phyloP scores from a whole-genome alignment of 2,888 invertebrate genomes.

The Leucophenga maculata region DNA sequence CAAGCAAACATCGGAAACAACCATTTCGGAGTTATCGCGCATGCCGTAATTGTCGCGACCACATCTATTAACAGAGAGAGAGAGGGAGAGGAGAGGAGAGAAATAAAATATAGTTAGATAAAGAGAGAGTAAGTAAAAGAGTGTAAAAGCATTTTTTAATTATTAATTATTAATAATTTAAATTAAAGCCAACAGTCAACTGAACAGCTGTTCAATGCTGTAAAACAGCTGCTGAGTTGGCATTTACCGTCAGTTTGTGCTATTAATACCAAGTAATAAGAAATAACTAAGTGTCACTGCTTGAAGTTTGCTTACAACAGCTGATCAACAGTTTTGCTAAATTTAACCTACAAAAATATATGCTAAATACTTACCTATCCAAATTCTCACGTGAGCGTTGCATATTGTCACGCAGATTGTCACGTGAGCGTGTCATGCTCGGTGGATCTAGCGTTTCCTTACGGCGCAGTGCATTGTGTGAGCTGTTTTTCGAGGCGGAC shows the following conservation, averaged over 20 bases:
- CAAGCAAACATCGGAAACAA: constrained; percentile 78
- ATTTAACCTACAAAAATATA: background rate
- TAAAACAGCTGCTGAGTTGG: no score
- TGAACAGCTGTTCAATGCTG: no score
- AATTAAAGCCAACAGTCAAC: no score
- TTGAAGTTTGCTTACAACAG: no score
- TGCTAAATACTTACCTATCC: constrained; percentile 62
- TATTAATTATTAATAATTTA: no score
- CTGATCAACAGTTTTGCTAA: no score
- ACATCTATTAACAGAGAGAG: constrained; percentile 48
- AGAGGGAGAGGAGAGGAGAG: background rate
- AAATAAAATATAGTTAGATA: background rate
- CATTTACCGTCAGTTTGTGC: no score
- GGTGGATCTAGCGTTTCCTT: constrained; percentile 83
- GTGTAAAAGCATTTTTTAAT: no score
- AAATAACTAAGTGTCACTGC: no score
- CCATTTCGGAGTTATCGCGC: constrained; percentile 84
- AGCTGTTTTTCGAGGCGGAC: constrained; percentile 77
- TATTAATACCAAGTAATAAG: no score
- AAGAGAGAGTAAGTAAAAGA: background rate
- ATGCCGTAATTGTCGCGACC: constrained; percentile 73
- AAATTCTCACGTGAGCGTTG: constrained; percentile 72
- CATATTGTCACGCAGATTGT: constrained; percentile 71
- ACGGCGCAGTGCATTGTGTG: constrained; percentile 77
- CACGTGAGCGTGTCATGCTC: constrained; percentile 69